Percentiles rank a stretch among this genome's conserved stretches.
Evolutionary conservation across 2,797 vertebrate genomes (phyloP).

Genomic region (Gadopsis marmoratus): DNA sequence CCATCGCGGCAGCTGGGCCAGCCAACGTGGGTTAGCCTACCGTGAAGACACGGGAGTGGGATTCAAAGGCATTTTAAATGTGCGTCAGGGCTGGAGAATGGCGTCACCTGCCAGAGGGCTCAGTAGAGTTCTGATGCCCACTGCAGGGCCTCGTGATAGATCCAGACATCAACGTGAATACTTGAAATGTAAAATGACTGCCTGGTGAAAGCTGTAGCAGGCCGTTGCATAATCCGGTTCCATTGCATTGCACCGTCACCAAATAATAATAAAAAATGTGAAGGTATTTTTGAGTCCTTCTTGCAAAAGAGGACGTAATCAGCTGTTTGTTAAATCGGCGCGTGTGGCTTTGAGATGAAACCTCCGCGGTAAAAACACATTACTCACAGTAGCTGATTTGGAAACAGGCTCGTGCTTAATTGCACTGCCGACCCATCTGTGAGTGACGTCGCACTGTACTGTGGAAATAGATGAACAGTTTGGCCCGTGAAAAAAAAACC

Average conservation of each 20-base stretch:
- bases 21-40: too few relatives aligned
- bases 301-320: conserved; percentile 13
- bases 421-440: conserved; percentile 53
- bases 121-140: not conserved
- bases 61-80: not conserved
- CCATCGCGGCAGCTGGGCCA: too few relatives aligned
- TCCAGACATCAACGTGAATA: not conserved
- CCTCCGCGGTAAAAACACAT: conserved; percentile 31
- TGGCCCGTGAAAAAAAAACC: too few relatives aligned
- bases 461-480: conserved; percentile 45
- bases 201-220: not conserved
- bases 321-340: conserved; percentile 19
- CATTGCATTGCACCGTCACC: not conserved
- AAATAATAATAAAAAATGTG: not conserved
- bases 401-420: conserved; percentile 57
- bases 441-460: conserved; percentile 33
- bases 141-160: not conserved
- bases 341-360: conserved; percentile 33
- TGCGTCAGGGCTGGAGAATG: not conserved
- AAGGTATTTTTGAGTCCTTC: not conserved
- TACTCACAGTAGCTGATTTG: conserved; percentile 52
- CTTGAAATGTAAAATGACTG: not conserved
- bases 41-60: too few relatives aligned
- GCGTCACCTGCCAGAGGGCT: not conserved
- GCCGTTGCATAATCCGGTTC: not conserved